Evolutionary conservation across 2,797 vertebrate genomes (phyloP).

Genomic region (Pipistrellus kuhlii): DNA sequence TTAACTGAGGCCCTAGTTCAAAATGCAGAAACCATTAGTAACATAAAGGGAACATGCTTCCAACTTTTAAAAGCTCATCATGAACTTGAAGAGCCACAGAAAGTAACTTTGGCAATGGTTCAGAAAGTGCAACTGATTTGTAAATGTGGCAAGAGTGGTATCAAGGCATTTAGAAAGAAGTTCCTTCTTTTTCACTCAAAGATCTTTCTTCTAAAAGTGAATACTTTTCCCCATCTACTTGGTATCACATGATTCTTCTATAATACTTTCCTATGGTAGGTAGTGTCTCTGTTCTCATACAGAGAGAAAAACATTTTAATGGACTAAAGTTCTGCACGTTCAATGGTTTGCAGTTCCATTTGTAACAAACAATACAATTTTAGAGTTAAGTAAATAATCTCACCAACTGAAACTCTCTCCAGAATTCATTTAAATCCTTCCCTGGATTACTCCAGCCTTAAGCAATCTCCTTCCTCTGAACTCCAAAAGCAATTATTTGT

Average conservation of each 20-base stretch:
- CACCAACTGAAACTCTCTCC: conserved; percentile 41
- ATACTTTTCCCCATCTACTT: background rate
- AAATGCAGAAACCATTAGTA: background rate
- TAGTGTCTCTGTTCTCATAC: background rate
- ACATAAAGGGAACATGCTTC: background rate
- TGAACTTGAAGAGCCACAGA: background rate
- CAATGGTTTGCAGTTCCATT: conserved; percentile 47
- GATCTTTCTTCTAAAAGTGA: background rate
- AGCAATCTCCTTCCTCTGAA: conserved; percentile 58
- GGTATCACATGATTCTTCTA: background rate
- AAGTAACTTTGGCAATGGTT: background rate
- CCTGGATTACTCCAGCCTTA: conserved; percentile 57
- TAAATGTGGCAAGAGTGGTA: background rate
- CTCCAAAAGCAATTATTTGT: conserved; percentile 73
- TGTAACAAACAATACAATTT: conserved; percentile 56
- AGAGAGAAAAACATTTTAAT: background rate
- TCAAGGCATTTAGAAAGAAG: background rate
- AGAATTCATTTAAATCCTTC: conserved; percentile 66
- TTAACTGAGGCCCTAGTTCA: background rate
- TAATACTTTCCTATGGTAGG: background rate
- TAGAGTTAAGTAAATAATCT: conserved; percentile 64
- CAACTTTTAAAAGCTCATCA: conserved; percentile 15
- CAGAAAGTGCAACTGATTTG: background rate
- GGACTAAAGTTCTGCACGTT: background rate
- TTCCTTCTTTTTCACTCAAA: background rate